phyloP scores from a whole-genome alignment of 30 jellyfish, hydroid and myxozoan genomes.

The Aurelia aurita complex sp. Pacific region DNA sequence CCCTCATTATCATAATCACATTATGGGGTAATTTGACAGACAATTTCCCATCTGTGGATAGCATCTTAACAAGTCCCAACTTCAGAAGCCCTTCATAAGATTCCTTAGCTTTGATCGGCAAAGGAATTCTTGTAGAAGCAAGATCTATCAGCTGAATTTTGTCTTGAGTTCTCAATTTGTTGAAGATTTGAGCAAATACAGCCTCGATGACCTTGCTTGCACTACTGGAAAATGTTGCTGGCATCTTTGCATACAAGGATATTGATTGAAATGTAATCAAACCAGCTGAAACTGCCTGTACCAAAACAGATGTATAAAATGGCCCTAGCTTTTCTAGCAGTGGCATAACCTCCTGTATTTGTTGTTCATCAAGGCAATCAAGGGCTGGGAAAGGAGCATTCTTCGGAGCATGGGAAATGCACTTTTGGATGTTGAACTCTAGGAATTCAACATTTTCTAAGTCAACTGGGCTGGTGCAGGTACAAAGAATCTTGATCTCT shows the following conservation, averaged over 20 bases:
- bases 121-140: slow-evolving; percentile 3
- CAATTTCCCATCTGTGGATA: not conserved
- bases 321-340: slow-evolving; percentile 32
- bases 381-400: no score
- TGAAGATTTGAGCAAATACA: not conserved
- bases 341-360: not conserved
- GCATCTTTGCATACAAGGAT: not conserved
- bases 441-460: not conserved
- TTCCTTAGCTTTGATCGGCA: slow-evolving; percentile 12
- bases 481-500: not conserved
- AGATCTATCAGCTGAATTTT: not conserved
- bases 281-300: not conserved
- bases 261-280: not conserved
- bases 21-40: slow-evolving; percentile 8
- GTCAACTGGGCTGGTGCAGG: not conserved
- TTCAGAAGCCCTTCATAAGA: not conserved
- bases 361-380: not conserved
- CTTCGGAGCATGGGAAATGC: not conserved
- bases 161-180: not conserved
- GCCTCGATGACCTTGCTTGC: not conserved
- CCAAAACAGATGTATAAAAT: slow-evolving; percentile 4
- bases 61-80: slow-evolving; percentile 2
- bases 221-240: not conserved
- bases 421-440: not conserved
- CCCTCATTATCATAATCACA: slow-evolving; percentile 3